Conservation (phyloP, 2,888 invertebrate species). For the Brachypalpus laphriformis region DNA sequence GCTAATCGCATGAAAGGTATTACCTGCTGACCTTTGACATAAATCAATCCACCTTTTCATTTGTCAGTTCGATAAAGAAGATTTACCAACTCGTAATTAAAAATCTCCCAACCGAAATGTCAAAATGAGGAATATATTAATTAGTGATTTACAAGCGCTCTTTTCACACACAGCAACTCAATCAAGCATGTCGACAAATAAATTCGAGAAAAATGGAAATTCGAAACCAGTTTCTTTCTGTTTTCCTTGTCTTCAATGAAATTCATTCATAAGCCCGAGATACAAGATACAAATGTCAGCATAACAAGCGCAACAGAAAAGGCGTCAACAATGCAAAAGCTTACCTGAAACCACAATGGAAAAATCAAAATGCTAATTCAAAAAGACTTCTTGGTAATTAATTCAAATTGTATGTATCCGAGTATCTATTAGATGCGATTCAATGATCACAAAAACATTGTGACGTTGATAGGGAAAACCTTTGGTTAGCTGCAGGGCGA, state of each 20-base stretch:
- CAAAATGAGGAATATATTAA: conserved; percentile 43
- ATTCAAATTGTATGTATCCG: conserved; percentile 22
- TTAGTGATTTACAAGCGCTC: conserved; percentile 10
- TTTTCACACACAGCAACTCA: conserved; percentile 22
- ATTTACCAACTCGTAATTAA: conserved; percentile 5
- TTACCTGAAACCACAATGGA: not conserved
- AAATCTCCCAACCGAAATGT: conserved; percentile 26
- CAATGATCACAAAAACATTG: not conserved
- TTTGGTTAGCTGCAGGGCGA: not conserved
- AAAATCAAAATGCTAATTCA: conserved; percentile 2
- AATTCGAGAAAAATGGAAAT: not conserved
- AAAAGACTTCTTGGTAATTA: not conserved
- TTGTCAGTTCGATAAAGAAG: not conserved
- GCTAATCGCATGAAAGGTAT: not conserved
- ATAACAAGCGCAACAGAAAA: not conserved
- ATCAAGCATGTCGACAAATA: conserved; percentile 7
- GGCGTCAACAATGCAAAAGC: conserved; percentile 14
- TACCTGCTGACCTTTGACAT: not conserved
- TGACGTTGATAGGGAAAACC: conserved; percentile 7
- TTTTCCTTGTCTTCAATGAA: not conserved
- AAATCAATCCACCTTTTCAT: conserved; percentile 4
- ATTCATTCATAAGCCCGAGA: not conserved
- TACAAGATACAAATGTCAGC: conserved; percentile 17
- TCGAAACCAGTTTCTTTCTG: conserved; percentile 15
- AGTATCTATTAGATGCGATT: conserved; percentile 29